These are phyloP conservation scores for Microdon myrmicae DNA, from an alignment of 2,888 invertebrate species.

Conservation along the genomic window DNA sequence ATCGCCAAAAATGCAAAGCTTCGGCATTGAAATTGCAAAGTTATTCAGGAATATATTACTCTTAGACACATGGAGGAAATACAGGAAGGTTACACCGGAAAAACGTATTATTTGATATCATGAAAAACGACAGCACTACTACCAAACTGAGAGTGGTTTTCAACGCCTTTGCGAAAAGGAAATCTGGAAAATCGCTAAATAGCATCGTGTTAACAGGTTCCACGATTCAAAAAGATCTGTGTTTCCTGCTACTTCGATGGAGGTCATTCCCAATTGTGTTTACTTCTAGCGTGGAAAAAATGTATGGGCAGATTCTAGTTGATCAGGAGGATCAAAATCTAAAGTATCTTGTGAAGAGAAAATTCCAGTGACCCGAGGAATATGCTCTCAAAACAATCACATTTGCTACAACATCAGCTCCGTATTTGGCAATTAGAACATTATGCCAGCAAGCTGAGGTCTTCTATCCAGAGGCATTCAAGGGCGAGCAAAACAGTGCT, in stretches of 20 bases:
- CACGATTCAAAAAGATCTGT: not conserved
- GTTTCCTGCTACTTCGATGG: constrained; percentile 1
- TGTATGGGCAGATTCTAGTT: no score
- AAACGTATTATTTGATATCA: not conserved
- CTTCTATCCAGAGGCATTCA: no score
- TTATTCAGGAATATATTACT: constrained; percentile 5
- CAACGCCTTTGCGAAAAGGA: no score
- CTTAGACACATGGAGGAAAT: not conserved
- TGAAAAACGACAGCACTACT: no score
- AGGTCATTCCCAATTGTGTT: constrained; percentile 1
- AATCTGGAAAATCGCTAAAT: no score
- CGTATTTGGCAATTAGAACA: constrained; percentile 7
- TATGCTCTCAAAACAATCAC: constrained; percentile 4
- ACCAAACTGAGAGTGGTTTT: no score
- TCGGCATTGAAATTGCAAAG: not conserved
- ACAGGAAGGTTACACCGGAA: no score
- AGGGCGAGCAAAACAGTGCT: no score
- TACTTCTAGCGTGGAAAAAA: no score
- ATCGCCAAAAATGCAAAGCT: not conserved
- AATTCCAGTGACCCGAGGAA: constrained; percentile 1
- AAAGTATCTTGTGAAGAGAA: constrained; percentile 4
- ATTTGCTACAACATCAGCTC: not conserved
- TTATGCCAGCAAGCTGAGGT: no score
- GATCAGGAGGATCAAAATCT: constrained; percentile 5
- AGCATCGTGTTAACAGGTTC: no score